Evolutionary conservation across 2,888 invertebrate genomes (phyloP).

Genomic region (Andrena chrysosceles): DNA sequence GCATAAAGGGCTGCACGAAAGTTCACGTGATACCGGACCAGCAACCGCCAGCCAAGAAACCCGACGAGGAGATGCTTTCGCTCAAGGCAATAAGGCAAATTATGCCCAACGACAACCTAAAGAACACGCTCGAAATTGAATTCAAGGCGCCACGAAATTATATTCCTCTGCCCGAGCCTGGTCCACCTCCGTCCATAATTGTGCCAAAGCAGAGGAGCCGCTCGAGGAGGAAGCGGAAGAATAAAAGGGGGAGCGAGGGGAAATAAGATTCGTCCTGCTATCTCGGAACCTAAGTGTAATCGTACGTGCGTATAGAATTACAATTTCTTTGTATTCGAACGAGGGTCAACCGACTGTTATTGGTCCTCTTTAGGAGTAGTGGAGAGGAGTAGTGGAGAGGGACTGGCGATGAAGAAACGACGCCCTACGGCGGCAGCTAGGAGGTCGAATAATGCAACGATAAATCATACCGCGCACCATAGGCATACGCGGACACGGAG

Average conservation of each 20-base stretch:
- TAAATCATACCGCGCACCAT: slow-evolving; percentile 64
- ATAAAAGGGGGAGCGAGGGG: slow-evolving; percentile 26
- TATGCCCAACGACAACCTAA: slow-evolving; percentile 65
- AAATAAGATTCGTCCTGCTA: slow-evolving; percentile 7
- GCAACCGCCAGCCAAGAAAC: slow-evolving; percentile 63
- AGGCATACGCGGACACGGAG: slow-evolving; percentile 58
- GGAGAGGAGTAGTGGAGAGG: slow-evolving; percentile 65
- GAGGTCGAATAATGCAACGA: slow-evolving; percentile 67
- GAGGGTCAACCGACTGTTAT: slow-evolving; percentile 62
- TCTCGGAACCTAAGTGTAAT: neutral
- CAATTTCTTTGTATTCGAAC: neutral
- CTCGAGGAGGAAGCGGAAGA: slow-evolving; percentile 31
- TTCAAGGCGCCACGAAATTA: slow-evolving; percentile 78
- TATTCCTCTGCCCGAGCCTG: slow-evolving; percentile 70
- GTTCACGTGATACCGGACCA: slow-evolving; percentile 72
- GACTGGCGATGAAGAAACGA: slow-evolving; percentile 60
- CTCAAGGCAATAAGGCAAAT: slow-evolving; percentile 69
- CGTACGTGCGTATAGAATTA: neutral
- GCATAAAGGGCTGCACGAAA: slow-evolving; percentile 68
- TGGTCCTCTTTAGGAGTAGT: slow-evolving; percentile 67
- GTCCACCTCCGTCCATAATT: slow-evolving; percentile 70
- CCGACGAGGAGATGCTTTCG: slow-evolving; percentile 76
- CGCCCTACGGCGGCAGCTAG: slow-evolving; percentile 10
- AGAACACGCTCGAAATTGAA: slow-evolving; percentile 76
- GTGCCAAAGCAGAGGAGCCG: slow-evolving; percentile 51